Conservation (phyloP, 2,888 invertebrate species). For the Entomobrya proxima region DNA sequence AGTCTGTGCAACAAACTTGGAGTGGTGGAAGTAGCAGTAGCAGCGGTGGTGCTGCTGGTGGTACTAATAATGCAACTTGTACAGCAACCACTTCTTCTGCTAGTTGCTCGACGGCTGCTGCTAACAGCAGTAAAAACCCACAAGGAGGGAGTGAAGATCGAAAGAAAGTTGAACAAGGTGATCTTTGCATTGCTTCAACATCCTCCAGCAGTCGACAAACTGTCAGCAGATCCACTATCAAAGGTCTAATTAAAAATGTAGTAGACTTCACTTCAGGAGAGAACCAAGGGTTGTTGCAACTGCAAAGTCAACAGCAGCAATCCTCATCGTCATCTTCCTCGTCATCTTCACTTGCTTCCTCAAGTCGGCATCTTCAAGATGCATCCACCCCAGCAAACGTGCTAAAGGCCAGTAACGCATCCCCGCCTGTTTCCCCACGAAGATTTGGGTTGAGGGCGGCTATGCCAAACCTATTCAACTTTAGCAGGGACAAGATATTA, state of each 20-base stretch:
- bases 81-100: conserved; percentile 35
- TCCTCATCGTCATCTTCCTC: not conserved
- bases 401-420: not conserved
- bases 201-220: conserved; percentile 23
- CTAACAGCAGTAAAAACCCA: no score
- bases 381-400: not conserved
- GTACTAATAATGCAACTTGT: conserved; percentile 32
- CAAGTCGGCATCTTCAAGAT: conserved; percentile 6
- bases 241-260: conserved; percentile 53
- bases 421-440: conserved; percentile 55
- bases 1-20: conserved; percentile 35
- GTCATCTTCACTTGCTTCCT: not conserved
- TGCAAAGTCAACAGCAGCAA: not conserved
- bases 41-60: conserved; percentile 26
- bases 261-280: conserved; percentile 10
- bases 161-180: conserved; percentile 26
- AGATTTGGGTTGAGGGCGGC: conserved; percentile 35
- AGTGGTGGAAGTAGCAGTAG: not conserved
- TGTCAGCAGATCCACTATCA: conserved; percentile 36
- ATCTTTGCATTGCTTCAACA: not conserved
- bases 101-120: not conserved
- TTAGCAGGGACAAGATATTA: conserved; percentile 40
- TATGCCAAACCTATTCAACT: conserved; percentile 54
- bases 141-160: conserved; percentile 4
- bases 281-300: not conserved